Evolutionary conservation across 2,888 invertebrate genomes (phyloP), one percentile per base, ranked within the genome.

Genomic region (Alsophila aescularia): DNA sequence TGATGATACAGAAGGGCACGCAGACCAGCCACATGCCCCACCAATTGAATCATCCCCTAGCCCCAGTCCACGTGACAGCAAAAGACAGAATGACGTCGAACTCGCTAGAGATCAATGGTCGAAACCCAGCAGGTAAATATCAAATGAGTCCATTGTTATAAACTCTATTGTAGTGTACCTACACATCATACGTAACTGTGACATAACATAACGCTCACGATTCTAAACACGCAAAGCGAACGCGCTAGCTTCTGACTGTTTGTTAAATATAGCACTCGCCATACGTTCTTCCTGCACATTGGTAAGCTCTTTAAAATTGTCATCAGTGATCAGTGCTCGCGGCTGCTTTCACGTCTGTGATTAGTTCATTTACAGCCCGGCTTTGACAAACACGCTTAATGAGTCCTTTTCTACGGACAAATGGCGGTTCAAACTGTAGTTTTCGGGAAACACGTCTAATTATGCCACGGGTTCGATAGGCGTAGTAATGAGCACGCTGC

Each of bases 301-400:
- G 83, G 83, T 84, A 83, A 85, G 85, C 85, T 90, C 85, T 90
- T 87, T 85, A 87, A 86, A 90, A 89, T 87, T 90, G 90, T 90
- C 90, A 87, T 83, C 86, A 81, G 83, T 82, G 85, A 85, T 83
- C 90, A 85, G 85, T 84, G 89, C 86, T 88, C 91, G 89, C 89
- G 83, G 71, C 81, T 86, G 85, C 87, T 89, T 88, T 88, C 85
- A 84, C 82, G 79, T 72, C 72, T 77, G 85, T 87, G 81, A 88
- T 84, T 88, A 87, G 87, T 90, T 85, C 83, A 83, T 85, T 87
- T 85, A 82, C 78, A 73, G 71, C 49, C 75, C 74, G 73, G 77
- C 79, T 83, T 83, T 83, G 70, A 80, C 77, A 77, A 83, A 78
- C 78, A 81, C 78, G 75, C 75, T 77, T 74, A 78, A 85, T 84